Conservation (phyloP, 2,888 invertebrate genomes). For the Plagodis dolabraria region DNA sequence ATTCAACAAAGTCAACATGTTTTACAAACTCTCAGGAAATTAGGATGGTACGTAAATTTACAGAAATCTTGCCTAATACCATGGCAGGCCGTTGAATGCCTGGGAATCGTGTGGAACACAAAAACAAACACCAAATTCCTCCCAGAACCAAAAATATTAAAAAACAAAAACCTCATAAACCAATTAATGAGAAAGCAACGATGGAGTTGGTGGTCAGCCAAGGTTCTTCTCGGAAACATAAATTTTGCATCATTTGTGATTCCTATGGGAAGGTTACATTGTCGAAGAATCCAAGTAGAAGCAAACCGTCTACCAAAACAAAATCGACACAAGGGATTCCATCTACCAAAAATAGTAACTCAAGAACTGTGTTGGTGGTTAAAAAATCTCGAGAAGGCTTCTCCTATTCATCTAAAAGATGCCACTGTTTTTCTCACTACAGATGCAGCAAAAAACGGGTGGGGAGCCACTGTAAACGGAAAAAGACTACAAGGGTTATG, state of each 20-base stretch:
- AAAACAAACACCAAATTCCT: neutral
- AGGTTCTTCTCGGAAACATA: neutral
- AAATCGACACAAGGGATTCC: neutral
- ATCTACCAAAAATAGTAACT: neutral
- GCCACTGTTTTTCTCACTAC: neutral
- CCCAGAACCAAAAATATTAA: neutral
- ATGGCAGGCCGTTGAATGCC: neutral
- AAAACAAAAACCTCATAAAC: neutral
- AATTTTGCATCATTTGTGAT: neutral
- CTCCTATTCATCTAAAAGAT: neutral
- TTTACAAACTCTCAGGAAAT: too few species aligned
- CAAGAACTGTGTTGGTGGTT: neutral
- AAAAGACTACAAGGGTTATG: neutral
- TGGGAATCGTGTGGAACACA: neutral
- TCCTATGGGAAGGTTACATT: neutral
- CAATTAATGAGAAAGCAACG: neutral
- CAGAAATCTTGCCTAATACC: too few species aligned
- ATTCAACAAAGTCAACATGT: too few species aligned
- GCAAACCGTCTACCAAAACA: neutral
- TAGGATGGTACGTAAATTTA: too few species aligned
- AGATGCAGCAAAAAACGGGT: neutral
- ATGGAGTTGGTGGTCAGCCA: neutral
- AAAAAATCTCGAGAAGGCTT: neutral
- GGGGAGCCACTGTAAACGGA: neutral
- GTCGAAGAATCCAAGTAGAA: neutral